Evolutionary conservation across 2,888 invertebrate species (phyloP).

Genomic region (Helobdella robusta): DNA sequence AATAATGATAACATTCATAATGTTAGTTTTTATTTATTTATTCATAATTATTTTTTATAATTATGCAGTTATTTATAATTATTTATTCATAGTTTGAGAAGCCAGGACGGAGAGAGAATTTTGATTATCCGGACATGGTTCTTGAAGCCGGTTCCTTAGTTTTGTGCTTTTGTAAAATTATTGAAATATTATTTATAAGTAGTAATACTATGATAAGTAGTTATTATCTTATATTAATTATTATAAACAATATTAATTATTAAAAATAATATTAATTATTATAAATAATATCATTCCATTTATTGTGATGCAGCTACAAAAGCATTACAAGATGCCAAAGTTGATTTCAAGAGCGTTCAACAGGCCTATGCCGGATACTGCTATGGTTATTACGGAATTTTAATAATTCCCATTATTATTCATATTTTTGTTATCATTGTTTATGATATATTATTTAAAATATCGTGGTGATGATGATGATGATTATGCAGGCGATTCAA

Average conservation of each 20-base stretch:
- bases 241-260: not conserved
- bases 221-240: not conserved
- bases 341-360: constrained; percentile 66
- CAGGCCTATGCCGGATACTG: constrained; percentile 84
- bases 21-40: not conserved
- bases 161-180: too few relatives aligned
- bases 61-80: not conserved
- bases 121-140: constrained; percentile 89
- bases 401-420: not conserved
- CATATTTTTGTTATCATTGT: constrained; percentile 20
- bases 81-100: constrained; percentile 67
- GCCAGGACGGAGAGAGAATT: constrained; percentile 67
- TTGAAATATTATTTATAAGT: too few relatives aligned
- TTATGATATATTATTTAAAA: constrained; percentile 1
- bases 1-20: not conserved
- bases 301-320: constrained; percentile 58
- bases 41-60: not conserved
- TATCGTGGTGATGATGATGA: not conserved
- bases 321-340: constrained; percentile 72
- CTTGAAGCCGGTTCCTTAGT: constrained; percentile 64
- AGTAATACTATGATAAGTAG: not conserved
- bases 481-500: constrained; percentile 65
- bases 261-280: not conserved
- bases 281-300: not conserved
- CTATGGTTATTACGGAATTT: constrained; percentile 56